These are phyloP conservation scores for Leptoclinus maculatus DNA, from an alignment of 2,797 vertebrate species.

Conservation along the genomic window DNA sequence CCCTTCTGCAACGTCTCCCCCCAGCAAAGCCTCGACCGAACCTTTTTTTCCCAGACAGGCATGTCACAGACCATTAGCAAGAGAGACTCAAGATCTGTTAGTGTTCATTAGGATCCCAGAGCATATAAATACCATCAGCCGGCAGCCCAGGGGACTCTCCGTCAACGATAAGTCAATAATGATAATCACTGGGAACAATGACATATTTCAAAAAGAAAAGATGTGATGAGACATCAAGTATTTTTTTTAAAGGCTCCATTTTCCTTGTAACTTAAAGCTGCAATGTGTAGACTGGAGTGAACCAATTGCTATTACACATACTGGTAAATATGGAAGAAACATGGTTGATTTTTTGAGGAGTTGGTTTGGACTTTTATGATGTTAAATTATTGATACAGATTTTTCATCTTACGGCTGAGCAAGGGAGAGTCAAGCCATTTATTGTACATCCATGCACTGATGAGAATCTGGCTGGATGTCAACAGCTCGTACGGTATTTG, in stretches of 20 bases:
- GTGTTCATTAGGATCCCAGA: conserved; percentile 56
- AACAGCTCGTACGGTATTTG: background rate
- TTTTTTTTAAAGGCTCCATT: background rate
- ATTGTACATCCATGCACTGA: background rate
- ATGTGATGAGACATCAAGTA: background rate
- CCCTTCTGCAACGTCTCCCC: conserved; percentile 5
- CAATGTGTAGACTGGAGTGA: background rate
- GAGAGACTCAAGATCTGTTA: conserved; percentile 51
- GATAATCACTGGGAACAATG: conserved; percentile 5
- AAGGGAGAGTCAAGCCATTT: background rate
- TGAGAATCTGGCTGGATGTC: background rate
- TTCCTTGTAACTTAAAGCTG: background rate
- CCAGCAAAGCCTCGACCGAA: conserved; percentile 47
- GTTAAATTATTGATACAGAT: background rate
- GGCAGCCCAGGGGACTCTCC: conserved; percentile 39
- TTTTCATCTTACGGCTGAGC: background rate
- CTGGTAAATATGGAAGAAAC: background rate
- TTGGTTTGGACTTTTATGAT: background rate
- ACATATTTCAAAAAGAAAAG: background rate
- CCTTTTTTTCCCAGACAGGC: conserved; percentile 49
- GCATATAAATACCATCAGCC: conserved; percentile 58
- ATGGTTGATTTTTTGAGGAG: too few species aligned
- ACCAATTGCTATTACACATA: background rate
- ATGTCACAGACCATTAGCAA: conserved; percentile 62
- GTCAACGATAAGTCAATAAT: conserved; percentile 28